phyloP scores from a whole-genome alignment of 2,113 vertebrate genomes.

The Cromileptes altivelis region DNA sequence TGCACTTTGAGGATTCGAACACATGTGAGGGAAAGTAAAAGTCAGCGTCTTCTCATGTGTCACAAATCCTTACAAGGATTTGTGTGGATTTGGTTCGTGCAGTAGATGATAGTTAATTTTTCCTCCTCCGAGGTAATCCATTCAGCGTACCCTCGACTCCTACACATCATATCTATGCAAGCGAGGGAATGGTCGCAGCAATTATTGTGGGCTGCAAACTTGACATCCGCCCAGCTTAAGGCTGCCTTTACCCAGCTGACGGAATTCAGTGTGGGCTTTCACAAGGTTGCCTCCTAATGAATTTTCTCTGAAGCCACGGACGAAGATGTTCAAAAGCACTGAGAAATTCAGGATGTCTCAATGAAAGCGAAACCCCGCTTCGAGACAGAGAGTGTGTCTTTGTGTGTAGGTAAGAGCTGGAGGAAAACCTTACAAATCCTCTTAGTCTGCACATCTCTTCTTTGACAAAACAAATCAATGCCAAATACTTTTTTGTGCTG shows the following conservation, averaged over 20 bases:
- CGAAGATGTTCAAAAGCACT: conserved; percentile 55
- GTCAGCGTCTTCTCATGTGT: conserved; percentile 42
- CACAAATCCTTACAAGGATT: conserved; percentile 58
- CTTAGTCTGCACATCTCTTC: conserved; percentile 47
- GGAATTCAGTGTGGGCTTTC: conserved; percentile 66
- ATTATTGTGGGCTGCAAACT: conserved; percentile 73
- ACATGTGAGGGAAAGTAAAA: conserved; percentile 19
- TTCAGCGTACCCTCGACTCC: conserved; percentile 57
- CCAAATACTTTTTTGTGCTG: conserved; percentile 50
- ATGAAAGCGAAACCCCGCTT: conserved; percentile 44
- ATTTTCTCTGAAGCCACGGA: conserved; percentile 63
- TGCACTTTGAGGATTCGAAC: conserved; percentile 33
- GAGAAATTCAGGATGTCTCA: conserved; percentile 48
- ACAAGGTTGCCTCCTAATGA: conserved; percentile 61
- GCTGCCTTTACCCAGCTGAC: conserved; percentile 51
- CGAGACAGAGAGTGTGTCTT: conserved; percentile 2
- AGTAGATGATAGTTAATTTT: conserved; percentile 62
- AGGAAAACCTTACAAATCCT: conserved; percentile 65
- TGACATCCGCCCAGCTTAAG: conserved; percentile 73
- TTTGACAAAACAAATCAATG: conserved; percentile 70
- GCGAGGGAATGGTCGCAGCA: conserved; percentile 67
- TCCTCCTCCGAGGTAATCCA: conserved; percentile 66
- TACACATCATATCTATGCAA: conserved; percentile 62
- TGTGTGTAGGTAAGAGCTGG: conserved; percentile 40
- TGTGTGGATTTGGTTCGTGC: conserved; percentile 64